Base-by-base conservation (phyloP, 2,113 vertebrate species). In the Pygathrix nemaeus region DNA sequence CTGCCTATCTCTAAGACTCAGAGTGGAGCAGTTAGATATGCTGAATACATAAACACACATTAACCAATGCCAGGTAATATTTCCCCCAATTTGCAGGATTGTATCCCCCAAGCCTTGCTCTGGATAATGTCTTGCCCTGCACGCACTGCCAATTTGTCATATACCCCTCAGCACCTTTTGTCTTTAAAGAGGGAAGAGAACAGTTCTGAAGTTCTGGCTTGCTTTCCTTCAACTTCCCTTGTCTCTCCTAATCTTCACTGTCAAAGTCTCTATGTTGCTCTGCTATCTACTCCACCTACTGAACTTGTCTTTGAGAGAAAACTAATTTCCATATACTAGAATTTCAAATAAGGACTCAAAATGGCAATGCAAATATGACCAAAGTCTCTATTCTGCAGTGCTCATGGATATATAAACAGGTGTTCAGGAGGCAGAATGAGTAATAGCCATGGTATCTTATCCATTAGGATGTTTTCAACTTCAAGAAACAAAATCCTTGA, bases 181-280 rank as follows among this genome's bases (percentile, higher is more conserved):
- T 72, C 50, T 90, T 92, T 66, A 84, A 50, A 93, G 81, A 83
- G 35, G 11, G 6, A 57, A 95, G 78, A 76, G 80, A 45, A 88
- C 3, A 64, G 32, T 75, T 88, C 55, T 97, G 30, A 6, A 32
- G 35, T 48, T n/a, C 70, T 61, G 21, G 0, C 21, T 32, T 81
- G 50, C 50, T 91, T 66, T 70, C 40, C 66, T 10, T 81, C 35
- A 66, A 8, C 52, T 30, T 50, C 25, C 35, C 75, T 81, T 88
- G 8, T 75, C 30, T 68, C 45, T 48, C 78, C 23, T 25, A 38
- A 90, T 30, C 55, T 64, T 88, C 61, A 73, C 64, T 48, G 64
- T 7, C 27, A 78, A 78, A 55, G 40, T 59, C 21, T 86, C 45
- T 43, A 14, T 27, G 27, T 57, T 64, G 57, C 32, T 76, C 43